Evolutionary conservation across 2,888 invertebrate species (phyloP).

Genomic region (Euplexia lucipara): DNA sequence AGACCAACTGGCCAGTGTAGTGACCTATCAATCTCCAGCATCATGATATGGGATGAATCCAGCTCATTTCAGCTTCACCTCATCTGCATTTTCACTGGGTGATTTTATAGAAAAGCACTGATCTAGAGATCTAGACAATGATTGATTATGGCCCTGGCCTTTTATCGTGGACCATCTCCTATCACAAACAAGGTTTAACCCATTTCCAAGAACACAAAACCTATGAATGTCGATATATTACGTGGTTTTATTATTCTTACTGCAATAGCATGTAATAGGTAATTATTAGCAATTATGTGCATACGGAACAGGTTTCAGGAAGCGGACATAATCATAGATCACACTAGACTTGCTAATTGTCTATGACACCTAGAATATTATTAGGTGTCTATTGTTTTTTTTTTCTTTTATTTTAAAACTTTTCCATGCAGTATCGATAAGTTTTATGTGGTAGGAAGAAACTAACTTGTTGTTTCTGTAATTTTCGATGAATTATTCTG

Average conservation of each 20-base stretch:
- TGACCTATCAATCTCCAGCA: too few species aligned
- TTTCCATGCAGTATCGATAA: constrained; percentile 1
- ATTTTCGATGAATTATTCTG: too few species aligned
- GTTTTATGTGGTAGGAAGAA: too few species aligned
- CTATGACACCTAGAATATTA: constrained; percentile 38
- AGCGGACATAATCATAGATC: constrained; percentile 56
- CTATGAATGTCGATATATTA: neutral
- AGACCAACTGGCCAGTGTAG: too few species aligned
- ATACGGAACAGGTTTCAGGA: constrained; percentile 62
- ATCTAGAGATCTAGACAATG: too few species aligned
- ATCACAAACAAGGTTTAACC: neutral
- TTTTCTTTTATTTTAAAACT: neutral
- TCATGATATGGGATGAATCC: too few species aligned
- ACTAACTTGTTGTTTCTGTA: too few species aligned
- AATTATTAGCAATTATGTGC: constrained; percentile 52
- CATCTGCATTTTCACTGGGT: too few species aligned
- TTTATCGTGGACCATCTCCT: neutral
- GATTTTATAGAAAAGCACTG: too few species aligned
- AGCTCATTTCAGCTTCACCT: too few species aligned
- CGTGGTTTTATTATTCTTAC: constrained; percentile 21
- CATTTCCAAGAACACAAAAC: neutral
- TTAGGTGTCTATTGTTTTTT: constrained; percentile 4
- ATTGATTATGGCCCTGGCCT: neutral
- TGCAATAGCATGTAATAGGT: constrained; percentile 23
- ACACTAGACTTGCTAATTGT: constrained; percentile 53